These are phyloP conservation scores for Plectropomus leopardus DNA, from an alignment of 2,113 vertebrate genomes.

Conservation along the genomic window DNA sequence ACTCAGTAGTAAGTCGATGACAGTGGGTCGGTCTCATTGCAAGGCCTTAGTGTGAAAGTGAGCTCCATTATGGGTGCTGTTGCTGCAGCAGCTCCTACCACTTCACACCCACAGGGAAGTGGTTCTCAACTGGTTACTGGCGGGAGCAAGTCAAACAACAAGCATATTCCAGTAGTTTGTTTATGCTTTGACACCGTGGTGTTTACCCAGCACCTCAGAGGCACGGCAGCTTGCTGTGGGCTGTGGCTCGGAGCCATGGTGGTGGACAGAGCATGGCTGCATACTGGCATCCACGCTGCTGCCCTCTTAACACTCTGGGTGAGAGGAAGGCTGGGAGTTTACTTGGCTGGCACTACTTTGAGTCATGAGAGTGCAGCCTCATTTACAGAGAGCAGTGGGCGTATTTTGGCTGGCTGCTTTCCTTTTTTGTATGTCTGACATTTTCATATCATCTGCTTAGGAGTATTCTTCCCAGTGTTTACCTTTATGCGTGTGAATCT, in stretches of 20 bases:
- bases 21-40: neutral
- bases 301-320: conserved; percentile 65
- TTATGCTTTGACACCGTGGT: conserved; percentile 72
- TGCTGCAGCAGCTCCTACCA: conserved; percentile 22
- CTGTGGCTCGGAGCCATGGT: conserved; percentile 63
- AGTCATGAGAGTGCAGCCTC: conserved; percentile 33
- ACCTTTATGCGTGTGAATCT: neutral
- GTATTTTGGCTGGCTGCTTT: conserved; percentile 28
- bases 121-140: conserved; percentile 66
- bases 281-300: conserved; percentile 63
- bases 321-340: conserved; percentile 54
- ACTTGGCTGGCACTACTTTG: conserved; percentile 46
- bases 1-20: conserved; percentile 30
- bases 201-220: conserved; percentile 77
- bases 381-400: conserved; percentile 12
- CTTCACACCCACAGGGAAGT: conserved; percentile 66
- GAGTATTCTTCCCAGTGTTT: conserved; percentile 9
- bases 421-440: conserved; percentile 26
- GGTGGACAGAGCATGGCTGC: conserved; percentile 62
- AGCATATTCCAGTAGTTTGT: conserved; percentile 72
- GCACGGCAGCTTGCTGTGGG: conserved; percentile 62
- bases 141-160: conserved; percentile 61
- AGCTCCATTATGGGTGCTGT: conserved; percentile 20
- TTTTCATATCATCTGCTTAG: conserved; percentile 5
- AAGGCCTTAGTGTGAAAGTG: conserved; percentile 23